Percentiles rank a stretch among this genome's conserved stretches.
Conservation (phyloP, 2,113 vertebrate species). For the Sterrhoptilus dennistouni region DNA sequence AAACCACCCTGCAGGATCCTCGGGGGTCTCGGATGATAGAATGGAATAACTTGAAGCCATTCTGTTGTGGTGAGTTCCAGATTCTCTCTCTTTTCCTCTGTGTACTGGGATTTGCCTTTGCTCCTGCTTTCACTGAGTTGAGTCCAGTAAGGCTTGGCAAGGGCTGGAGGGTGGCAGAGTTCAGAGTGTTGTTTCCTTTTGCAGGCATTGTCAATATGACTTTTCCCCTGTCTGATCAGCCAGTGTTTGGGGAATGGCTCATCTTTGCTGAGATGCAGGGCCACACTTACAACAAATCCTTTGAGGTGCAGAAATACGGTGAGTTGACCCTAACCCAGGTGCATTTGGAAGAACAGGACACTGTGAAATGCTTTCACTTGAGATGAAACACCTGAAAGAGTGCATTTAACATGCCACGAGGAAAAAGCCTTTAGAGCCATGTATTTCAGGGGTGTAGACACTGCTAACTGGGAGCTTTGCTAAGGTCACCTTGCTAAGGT, state of each 20-base stretch:
- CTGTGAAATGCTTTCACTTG: not conserved
- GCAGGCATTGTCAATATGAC: conserved; percentile 88
- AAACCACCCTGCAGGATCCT: conserved; percentile 78
- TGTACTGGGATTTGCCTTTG: not conserved
- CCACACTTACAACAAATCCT: conserved; percentile 89
- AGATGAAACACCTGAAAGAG: not conserved
- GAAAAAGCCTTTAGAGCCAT: not conserved
- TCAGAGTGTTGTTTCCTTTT: not conserved
- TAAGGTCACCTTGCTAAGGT: not conserved
- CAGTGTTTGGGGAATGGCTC: conserved; percentile 90
- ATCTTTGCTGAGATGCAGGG: conserved; percentile 89
- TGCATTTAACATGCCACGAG: not conserved
- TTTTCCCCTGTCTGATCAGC: conserved; percentile 92
- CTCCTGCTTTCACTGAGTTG: not conserved
- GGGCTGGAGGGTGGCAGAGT: not conserved
- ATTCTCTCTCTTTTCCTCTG: not conserved
- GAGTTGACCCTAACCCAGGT: conserved; percentile 23
- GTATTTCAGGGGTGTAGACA: not conserved
- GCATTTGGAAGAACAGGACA: not conserved
- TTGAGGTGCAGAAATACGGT: conserved; percentile 95
- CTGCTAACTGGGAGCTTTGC: not conserved
- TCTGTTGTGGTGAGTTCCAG: conserved; percentile 86
- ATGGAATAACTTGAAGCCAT: conserved; percentile 80
- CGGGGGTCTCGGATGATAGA: conserved; percentile 90
- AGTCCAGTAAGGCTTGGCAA: not conserved